A percentile compares a stretch with the other conserved stretches of the same genome.
Evolutionary conservation across 2,888 invertebrate genomes (phyloP).

Genomic region (Alloplasta piceator): DNA sequence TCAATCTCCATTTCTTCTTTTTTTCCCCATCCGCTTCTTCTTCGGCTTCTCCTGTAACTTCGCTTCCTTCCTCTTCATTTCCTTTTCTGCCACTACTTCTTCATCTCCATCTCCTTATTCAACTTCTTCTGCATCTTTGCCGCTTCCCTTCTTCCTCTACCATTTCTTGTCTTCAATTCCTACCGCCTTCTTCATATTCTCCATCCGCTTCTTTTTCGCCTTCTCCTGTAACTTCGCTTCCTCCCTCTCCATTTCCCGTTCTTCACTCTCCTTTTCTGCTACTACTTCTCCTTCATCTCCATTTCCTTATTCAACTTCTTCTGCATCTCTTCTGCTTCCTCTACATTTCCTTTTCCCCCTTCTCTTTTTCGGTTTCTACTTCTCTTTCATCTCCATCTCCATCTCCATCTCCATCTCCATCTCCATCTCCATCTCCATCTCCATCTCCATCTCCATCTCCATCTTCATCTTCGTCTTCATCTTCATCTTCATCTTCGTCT

Average conservation of each 20-base stretch:
- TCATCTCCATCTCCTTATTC: constrained; percentile 48
- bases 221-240: constrained; percentile 40
- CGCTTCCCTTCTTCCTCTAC: no score
- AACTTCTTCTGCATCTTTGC: constrained; percentile 40
- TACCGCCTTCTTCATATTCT: no score
- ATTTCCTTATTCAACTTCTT: constrained; percentile 19
- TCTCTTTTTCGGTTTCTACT: no score
- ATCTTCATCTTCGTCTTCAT: no score
- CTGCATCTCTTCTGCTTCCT: constrained; percentile 2
- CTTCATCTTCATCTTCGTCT: no score
- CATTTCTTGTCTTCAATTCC: no score
- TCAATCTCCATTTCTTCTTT: background rate
- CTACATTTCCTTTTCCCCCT: background rate
- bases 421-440: no score
- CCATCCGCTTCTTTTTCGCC: constrained; percentile 48
- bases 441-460: no score
- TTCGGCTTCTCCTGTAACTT: constrained; percentile 45
- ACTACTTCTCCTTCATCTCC: constrained; percentile 59
- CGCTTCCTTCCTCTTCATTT: constrained; percentile 47
- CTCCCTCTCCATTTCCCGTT: constrained; percentile 48
- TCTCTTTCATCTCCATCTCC: background rate
- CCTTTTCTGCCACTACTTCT: constrained; percentile 58
- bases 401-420: no score
- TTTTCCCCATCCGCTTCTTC: constrained; percentile 37
- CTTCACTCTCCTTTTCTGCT: no score